Conservation (phyloP, 2,113 vertebrate genomes). For the Alligator mississippiensis region DNA sequence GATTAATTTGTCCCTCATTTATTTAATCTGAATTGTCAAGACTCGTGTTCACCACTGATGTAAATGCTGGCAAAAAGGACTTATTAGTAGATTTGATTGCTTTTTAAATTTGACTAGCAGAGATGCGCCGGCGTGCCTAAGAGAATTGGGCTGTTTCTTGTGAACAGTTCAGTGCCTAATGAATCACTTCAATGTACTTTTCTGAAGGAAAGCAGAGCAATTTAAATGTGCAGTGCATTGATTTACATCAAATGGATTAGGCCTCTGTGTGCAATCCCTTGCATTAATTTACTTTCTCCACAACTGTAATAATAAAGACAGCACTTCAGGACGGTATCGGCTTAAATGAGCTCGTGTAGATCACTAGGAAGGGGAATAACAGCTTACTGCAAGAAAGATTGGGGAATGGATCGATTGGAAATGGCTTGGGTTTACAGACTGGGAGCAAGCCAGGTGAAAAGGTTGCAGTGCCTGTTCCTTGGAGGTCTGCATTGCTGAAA, state of each 20-base stretch:
- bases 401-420: not conserved
- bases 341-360: constrained; percentile 47
- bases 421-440: not conserved
- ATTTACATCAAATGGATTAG: constrained; percentile 84
- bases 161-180: constrained; percentile 76
- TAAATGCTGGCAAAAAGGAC: constrained; percentile 79
- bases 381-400: constrained; percentile 19
- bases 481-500: not conserved
- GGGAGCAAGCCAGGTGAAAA: not conserved
- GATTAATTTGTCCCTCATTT: constrained; percentile 78
- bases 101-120: constrained; percentile 82
- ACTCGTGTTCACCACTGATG: constrained; percentile 72
- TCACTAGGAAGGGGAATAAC: constrained; percentile 63
- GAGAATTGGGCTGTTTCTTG: constrained; percentile 77
- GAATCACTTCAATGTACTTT: constrained; percentile 82
- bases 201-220: constrained; percentile 79
- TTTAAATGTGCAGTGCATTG: constrained; percentile 80
- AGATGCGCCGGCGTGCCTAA: constrained; percentile 74
- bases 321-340: constrained; percentile 1
- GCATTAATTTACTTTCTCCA: constrained; percentile 78
- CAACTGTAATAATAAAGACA: constrained; percentile 69
- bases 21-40: constrained; percentile 81
- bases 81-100: constrained; percentile 82
- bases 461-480: not conserved
- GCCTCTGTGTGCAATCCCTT: constrained; percentile 74